phyloP scores from a whole-genome alignment of 64 coral and sea anemone species.

The Actinia tenebrosa region DNA sequence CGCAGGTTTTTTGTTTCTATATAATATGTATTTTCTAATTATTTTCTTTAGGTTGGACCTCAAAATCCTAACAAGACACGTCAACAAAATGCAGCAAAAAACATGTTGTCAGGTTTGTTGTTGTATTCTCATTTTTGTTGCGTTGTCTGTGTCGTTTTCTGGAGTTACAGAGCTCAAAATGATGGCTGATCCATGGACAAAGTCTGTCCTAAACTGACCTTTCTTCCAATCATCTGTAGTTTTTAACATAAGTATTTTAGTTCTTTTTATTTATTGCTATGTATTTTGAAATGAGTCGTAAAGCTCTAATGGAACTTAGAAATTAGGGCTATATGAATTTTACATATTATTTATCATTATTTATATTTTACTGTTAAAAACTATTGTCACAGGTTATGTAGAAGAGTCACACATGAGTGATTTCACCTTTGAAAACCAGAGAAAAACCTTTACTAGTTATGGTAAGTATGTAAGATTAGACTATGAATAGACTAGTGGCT shows the following conservation, averaged over 20 bases:
- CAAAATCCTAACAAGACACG: constrained; percentile 93
- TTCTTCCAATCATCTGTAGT: too few relatives aligned
- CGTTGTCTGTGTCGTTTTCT: neutral
- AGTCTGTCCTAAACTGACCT: neutral
- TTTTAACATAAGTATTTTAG: too few relatives aligned
- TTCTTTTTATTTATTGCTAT: too few relatives aligned
- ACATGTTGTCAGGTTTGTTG: constrained; percentile 66
- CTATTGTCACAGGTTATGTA: constrained; percentile 72
- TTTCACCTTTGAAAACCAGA: constrained; percentile 97
- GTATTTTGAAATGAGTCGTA: too few relatives aligned
- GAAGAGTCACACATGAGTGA: constrained; percentile 92
- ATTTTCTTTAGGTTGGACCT: constrained; percentile 71
- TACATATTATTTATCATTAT: too few relatives aligned
- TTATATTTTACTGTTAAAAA: neutral
- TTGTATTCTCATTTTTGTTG: neutral
- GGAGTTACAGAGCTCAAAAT: too few relatives aligned
- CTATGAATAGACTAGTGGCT: too few relatives aligned
- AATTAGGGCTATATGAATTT: too few relatives aligned
- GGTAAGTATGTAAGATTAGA: constrained; percentile 28
- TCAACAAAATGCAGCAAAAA: constrained; percentile 80
- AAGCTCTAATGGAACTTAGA: too few relatives aligned
- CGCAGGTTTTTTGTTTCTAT: neutral
- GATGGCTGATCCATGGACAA: neutral
- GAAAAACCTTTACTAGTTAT: constrained; percentile 93
- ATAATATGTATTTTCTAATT: neutral